Base-by-base conservation (phyloP, 2,113 vertebrate species). In the Gymnarchus niloticus region DNA sequence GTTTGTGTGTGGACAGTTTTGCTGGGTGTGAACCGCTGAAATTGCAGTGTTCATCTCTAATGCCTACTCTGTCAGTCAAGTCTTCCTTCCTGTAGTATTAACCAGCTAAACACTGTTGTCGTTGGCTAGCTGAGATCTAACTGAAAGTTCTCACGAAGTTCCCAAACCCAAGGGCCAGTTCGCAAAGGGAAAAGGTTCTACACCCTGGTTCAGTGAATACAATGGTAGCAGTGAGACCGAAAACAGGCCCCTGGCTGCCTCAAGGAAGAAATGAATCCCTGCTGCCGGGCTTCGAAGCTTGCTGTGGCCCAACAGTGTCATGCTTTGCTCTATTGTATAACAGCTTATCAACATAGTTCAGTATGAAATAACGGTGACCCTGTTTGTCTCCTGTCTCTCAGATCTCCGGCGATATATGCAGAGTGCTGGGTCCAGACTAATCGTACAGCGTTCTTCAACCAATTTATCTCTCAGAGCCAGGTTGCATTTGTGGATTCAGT, bases 391-490 rank as follows among this genome's bases (percentile, higher is more conserved):
- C 52, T 41, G 9, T 44, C 23, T 76, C 61, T 87, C 59, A 91
- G 82, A 91, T 87, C 87, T 85, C 44, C 81, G 85, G 83, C 87
- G 89, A 88, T 89, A 28, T 87, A 88, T 89, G 89, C 86, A 86
- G 56, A 84, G 28, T 17, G 6, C 80, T 69, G 56, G 48, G n/a
- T 80, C 51, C 81, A 48, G 44, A 86, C 80, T 87, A 88, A 92
- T 88, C 85, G 83, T 83, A 57, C 85, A 83, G 83, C 83, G 78
- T 88, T 88, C 88, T 85, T 86, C 86, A 54, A 77, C 25, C 33
- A 83, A 87, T 92, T 92, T 93, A 93, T 93, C 92, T 90, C 88
- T 81, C 76, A 76, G 57, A 91, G 91, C 90, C 93, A 94, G 91
- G 92, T 93, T 92, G 90, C 89, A 41, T 91, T 90, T 89, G 89